Base-by-base conservation (phyloP, 2,797 vertebrate species). In the Coreius guichenoti region DNA sequence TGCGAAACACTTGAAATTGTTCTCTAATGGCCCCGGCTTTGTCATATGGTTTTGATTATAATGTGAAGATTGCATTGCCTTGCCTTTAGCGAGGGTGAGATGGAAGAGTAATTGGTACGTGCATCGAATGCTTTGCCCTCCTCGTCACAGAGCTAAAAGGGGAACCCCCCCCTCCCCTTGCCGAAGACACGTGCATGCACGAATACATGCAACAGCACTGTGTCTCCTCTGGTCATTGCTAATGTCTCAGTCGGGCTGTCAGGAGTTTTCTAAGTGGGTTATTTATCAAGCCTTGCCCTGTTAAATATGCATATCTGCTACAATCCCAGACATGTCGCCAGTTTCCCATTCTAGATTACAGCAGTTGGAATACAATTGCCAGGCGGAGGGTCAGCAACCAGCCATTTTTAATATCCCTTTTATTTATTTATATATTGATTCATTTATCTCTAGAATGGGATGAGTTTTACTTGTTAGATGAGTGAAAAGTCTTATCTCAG, bases 41-140 rank as follows among this genome's bases (percentile, higher is more conserved):
- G 95, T 96, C 96, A 95, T 96, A 96, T 96, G 96, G 94, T 95
- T 96, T 96, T 95, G 95, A 96, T 96, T 96, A 96, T 96, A 95
- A 96, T 94, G 94, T 95, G 96, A 94, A 96, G 96, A 97, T 96
- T 96, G 95, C 95, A 95, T 95, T 95, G 95, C 94, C 85, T 87
- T 95, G 95, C 95, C 95, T 97, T 96, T 95, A 94, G 93, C 93
- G 93, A 94, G 95, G 94, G 95, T 43, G 93, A 96, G 96, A 96
- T 95, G 92, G 95, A 96, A 96, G 95, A 95, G 95, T 96, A 96
- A 96, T 96, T 96, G 94, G 94, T 96, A 95, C 94, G 93, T 96
- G 96, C 88, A 0, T 93, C 87, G 96, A 95, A 96, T 96, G 93
- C 91, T 89, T 94, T 93, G 58, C 84, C 72, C 83, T 91, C 90